A percentile compares a stretch with the other conserved stretches of the same genome.
Evolutionary conservation across 92 coral and sea anemone species (phyloP).

Genomic region (Ricordea florida): DNA sequence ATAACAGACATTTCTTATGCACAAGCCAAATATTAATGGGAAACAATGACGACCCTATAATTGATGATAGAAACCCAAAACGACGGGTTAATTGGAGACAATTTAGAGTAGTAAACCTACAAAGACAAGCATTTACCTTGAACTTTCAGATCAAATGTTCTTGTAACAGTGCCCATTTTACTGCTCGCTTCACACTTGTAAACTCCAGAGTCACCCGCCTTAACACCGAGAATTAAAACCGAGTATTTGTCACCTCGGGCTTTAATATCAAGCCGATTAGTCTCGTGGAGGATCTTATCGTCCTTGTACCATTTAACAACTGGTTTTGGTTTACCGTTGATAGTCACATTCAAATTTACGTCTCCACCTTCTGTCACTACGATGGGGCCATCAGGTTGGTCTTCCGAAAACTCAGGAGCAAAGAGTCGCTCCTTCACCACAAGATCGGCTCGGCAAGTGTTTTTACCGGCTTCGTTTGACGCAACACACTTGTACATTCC

Average conservation of each 20-base stretch:
- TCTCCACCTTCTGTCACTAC: conserved; percentile 84
- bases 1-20: too few relatives aligned
- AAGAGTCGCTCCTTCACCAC: conserved; percentile 76
- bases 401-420: conserved; percentile 76
- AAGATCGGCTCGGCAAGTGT: conserved; percentile 82
- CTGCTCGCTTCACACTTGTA: conserved; percentile 91
- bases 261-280: conserved; percentile 77
- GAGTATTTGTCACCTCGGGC: conserved; percentile 78
- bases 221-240: conserved; percentile 71
- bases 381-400: conserved; percentile 53
- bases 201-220: conserved; percentile 81
- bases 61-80: too few relatives aligned
- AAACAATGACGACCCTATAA: too few relatives aligned
- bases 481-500: conserved; percentile 87
- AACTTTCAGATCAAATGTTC: conserved; percentile 81
- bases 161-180: conserved; percentile 74
- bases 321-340: conserved; percentile 89
- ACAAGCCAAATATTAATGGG: too few relatives aligned
- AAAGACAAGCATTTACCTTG: conserved; percentile 56
- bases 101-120: background rate
- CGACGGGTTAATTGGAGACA: too few relatives aligned
- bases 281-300: conserved; percentile 70
- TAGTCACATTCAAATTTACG: conserved; percentile 59
- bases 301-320: conserved; percentile 95
- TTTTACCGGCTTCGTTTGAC: conserved; percentile 75